Conservation (phyloP, 2,888 invertebrate genomes). For the Xylota sylvarum region DNA sequence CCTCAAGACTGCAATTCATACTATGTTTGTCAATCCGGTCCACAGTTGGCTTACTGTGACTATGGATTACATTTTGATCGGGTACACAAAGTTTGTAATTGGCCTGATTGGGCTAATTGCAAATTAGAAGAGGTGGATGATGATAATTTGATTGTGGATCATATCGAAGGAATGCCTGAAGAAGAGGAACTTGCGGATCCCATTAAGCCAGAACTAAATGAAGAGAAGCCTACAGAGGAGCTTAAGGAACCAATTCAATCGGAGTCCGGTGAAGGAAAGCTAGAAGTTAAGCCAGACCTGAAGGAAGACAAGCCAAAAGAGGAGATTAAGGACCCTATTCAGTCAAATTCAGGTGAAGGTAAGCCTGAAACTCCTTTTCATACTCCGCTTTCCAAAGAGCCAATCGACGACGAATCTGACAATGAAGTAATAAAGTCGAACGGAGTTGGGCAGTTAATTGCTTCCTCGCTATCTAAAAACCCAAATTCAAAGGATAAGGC, state of each 20-base stretch:
- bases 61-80: slow-evolving; percentile 80
- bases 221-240: not conserved
- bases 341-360: too few relatives aligned
- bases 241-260: not conserved
- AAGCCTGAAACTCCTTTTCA: not conserved
- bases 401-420: not conserved
- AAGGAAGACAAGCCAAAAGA: too few relatives aligned
- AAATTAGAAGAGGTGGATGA: slow-evolving; percentile 48
- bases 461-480: not conserved
- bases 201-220: not conserved
- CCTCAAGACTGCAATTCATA: slow-evolving; percentile 81
- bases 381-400: not conserved
- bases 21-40: slow-evolving; percentile 79
- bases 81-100: slow-evolving; percentile 79
- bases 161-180: not conserved
- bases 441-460: not conserved
- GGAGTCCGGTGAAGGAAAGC: not conserved
- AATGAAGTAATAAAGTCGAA: not conserved
- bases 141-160: not conserved
- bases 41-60: slow-evolving; percentile 79
- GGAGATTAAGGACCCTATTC: too few relatives aligned
- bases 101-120: slow-evolving; percentile 79
- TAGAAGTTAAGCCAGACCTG: too few relatives aligned
- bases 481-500: not conserved
- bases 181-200: not conserved